Percentiles rank a stretch among this genome's conserved stretches.
These are phyloP conservation scores for Tangara arthus DNA, from an alignment of 2,797 vertebrate species.

Conservation along the genomic window DNA sequence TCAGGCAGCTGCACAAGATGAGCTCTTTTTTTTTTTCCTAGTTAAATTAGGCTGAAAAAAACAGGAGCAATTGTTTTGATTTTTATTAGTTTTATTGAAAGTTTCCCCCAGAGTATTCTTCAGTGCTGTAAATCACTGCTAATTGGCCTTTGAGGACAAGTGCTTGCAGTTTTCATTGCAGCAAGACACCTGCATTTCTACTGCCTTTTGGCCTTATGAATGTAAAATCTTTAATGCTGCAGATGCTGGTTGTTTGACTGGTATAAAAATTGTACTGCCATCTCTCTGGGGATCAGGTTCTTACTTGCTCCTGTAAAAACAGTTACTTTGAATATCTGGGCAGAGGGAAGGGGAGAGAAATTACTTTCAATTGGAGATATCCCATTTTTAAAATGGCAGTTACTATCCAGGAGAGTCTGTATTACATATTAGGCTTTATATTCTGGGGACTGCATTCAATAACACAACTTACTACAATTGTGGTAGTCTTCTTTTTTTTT, in stretches of 20 bases:
- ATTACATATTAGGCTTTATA: not conserved
- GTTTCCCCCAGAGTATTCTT: not conserved
- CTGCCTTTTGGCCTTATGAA: not conserved
- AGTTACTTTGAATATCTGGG: not conserved
- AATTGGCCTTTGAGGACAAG: not conserved
- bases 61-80: not conserved
- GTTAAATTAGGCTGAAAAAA: not conserved
- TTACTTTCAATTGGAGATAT: not conserved
- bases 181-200: not conserved
- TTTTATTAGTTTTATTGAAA: slow-evolving; percentile 18
- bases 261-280: not conserved
- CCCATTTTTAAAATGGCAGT: not conserved
- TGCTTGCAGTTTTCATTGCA: not conserved
- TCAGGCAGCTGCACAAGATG: not conserved
- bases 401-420: not conserved
- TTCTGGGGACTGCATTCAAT: not conserved
- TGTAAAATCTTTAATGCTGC: not conserved
- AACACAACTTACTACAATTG: not conserved
- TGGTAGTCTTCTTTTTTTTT: not conserved
- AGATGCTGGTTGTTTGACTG: not conserved
- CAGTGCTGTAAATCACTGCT: slow-evolving; percentile 10
- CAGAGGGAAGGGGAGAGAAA: not conserved
- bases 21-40: not conserved
- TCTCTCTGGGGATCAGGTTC: not conserved
- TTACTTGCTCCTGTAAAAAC: not conserved